Evolutionary conservation across 92 coral and sea anemone species (phyloP), one percentile per base, ranked within the genome.

Genomic region (Nematostella vectensis): DNA sequence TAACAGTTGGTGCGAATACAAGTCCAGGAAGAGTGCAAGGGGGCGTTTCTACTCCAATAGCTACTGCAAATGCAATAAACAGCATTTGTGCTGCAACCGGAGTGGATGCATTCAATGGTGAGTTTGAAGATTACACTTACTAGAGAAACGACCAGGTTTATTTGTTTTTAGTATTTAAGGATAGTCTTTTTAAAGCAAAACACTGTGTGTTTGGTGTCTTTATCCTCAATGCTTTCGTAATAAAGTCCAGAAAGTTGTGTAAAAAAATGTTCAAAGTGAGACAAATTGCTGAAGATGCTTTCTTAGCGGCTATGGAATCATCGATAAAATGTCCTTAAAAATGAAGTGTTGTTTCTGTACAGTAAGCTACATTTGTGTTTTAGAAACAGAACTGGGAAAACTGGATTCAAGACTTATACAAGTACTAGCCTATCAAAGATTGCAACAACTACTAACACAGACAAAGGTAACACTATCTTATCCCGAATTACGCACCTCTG

Each of bases 41-140:
- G 11, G 50, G 70, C 11, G 68, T 83, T 1, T 58, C 89, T 2
- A 75, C 96, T 1, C 80, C 89, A 12, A 73, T 75, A 28, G 88
- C 96, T 0, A 86, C 96, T 42, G 87, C 99, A n/a, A 88, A 74
- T 64, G 96, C 96, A 27, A 88, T 93, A 11, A 93, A 83, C 58
- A 84, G 88, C 31, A 93, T 93, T 53, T 93, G 99, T 78, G 96
- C 96, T 40, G 96, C 95, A 18, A 83, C 99, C 1, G 99, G 99
- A 37, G 74, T 87, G 47, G 99, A 93, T 63, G 95, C 93, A 13
- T 81, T 93, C 31, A 88, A 80, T 78, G 99, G 99, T 93, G 54
- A 82, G 96, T 75, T 31, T 29, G n/a, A n/a, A n/a, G n/a, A 28
- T 10, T 29, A 31, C 12, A 1, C 12, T 8, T n/a, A 21, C 38